Evolutionary conservation across 2,113 vertebrate genomes (phyloP), one percentile per base, ranked within the genome.

Genomic region (Petrocephalus microphthalmus): DNA sequence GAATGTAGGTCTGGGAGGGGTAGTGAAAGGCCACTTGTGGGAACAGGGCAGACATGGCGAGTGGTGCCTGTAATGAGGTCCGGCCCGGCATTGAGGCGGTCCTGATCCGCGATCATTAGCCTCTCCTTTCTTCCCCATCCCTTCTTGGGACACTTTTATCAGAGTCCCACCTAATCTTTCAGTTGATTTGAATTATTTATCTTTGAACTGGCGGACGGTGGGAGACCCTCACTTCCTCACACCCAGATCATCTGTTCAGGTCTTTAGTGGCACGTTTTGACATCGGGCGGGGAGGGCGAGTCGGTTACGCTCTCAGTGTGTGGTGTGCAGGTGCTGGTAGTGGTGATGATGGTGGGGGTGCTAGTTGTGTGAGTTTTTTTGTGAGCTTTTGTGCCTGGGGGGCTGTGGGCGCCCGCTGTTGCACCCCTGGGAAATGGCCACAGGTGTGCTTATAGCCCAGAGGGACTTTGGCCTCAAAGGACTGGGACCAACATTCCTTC

Each of bases 381-480:
- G 89, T 88, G 20, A 25, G 15, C 53, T 92, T 86, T 91, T 92
- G 90, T 91, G 91, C 92, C 86, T 82, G 60, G 92, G 54, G 96
- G 95, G 94, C 95, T 95, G 95, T 92, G 93, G 94, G 94, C 94
- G 89, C 93, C 93, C 95, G 94, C 93, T 95, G 95, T 93, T 89
- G 85, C 91, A 94, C 92, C 95, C 94, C 93, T 97, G 96, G 96
- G 96, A 97, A 96, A 97, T 95, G 96, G 95, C 95, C 97, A 97
- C 97, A 97, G 96, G 97, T 98, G 96, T 96, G 93, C 94, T 92
- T 94, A 94, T 94, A 94, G 94, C 94, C 94, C 94, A 94, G 94
- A 92, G 94, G 95, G 95, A 93, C 94, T 93, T 93, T 94, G 71
- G 29, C 25, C 95, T 94, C 94, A 95, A 95, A 95, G 95, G 94